Conservation (phyloP, 2,113 vertebrate species). For the Myodes glareolus region DNA sequence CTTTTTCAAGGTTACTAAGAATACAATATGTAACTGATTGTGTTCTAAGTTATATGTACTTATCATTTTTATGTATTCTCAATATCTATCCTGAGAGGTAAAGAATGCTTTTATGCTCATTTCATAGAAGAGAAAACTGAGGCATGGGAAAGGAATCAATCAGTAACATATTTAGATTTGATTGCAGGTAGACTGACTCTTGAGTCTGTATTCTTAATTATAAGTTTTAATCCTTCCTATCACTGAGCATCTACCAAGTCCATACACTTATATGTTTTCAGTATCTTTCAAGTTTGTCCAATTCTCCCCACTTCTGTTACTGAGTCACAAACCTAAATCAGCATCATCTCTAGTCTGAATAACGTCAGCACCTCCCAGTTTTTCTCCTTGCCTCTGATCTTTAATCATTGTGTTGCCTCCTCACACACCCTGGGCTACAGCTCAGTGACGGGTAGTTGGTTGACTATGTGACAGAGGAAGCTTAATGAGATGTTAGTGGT, state of each 20-base stretch:
- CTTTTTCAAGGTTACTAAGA: constrained; percentile 32
- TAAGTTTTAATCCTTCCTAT: not conserved
- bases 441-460: constrained; percentile 7
- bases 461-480: constrained; percentile 9
- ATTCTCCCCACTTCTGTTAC: not conserved
- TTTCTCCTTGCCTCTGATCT: constrained; percentile 21
- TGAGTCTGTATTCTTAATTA: constrained; percentile 45
- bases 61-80: not conserved
- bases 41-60: not conserved
- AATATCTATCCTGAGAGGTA: constrained; percentile 22
- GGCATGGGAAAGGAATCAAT: not conserved
- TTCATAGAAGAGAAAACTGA: constrained; percentile 40
- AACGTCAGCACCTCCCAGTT: not conserved
- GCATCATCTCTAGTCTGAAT: constrained; percentile 23
- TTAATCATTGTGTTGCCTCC: constrained; percentile 53
- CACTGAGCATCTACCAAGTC: not conserved
- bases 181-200: constrained; percentile 17
- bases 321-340: constrained; percentile 13
- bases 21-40: constrained; percentile 1
- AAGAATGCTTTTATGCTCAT: constrained; percentile 20
- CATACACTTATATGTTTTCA: not conserved
- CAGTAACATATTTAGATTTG: not conserved
- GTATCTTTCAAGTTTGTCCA: constrained; percentile 27
- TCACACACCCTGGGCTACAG: not conserved
- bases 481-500: constrained; percentile 31